A percentile compares a stretch with the other conserved stretches of the same genome.
Conservation (phyloP, 35 echinoderm and acorn worm species). For the Chiridota heheva region DNA sequence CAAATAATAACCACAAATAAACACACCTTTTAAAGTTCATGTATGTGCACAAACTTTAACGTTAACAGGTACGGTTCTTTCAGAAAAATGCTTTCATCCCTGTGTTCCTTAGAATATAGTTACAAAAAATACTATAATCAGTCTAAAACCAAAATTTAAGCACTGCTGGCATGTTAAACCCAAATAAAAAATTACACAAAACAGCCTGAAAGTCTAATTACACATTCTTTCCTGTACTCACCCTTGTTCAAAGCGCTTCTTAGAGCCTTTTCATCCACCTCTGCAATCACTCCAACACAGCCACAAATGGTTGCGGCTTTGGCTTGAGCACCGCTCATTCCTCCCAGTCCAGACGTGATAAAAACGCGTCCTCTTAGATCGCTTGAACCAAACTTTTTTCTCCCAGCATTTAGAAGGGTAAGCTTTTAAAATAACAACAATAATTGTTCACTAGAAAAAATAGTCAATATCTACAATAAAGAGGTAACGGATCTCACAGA, state of each 20-base stretch:
- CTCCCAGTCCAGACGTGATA: slow-evolving; percentile 82
- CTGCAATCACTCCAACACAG: slow-evolving; percentile 90
- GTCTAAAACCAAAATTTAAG: background rate
- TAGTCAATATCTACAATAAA: background rate
- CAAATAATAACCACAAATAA: no score
- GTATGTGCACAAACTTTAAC: no score
- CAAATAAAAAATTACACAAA: background rate
- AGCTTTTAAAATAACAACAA: slow-evolving; percentile 51
- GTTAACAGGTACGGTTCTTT: no score
- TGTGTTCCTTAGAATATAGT: no score
- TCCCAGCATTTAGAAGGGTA: slow-evolving; percentile 85
- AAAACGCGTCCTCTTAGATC: slow-evolving; percentile 90
- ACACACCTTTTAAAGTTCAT: no score
- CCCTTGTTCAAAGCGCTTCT: slow-evolving; percentile 90
- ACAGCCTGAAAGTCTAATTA: background rate
- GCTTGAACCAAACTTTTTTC: slow-evolving; percentile 71
- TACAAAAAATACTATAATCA: no score
- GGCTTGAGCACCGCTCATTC: slow-evolving; percentile 99
- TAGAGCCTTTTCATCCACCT: slow-evolving; percentile 81
- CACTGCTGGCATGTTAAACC: no score
- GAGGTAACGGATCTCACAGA: background rate
- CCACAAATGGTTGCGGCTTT: slow-evolving; percentile 94
- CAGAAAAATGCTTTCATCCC: no score
- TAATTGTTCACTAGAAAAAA: background rate
- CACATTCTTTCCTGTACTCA: no score